Base-by-base conservation (phyloP, 2,113 vertebrate species). In the Aegotheles bennettii region DNA sequence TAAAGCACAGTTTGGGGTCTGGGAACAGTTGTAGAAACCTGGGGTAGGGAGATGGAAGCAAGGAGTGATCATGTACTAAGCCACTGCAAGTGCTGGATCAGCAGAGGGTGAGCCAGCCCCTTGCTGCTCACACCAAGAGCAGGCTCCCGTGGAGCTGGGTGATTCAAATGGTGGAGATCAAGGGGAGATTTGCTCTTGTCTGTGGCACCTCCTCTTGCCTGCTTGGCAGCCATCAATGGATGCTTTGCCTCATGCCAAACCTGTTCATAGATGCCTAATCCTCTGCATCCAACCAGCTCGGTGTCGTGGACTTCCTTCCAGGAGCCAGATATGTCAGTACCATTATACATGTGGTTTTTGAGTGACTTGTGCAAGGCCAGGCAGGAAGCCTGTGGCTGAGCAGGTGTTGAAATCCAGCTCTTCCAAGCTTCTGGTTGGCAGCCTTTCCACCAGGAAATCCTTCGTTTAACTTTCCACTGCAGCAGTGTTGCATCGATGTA, bases 341-440 rank as follows among this genome's bases (percentile, higher is more conserved):
- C 87, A 65, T 94, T 95, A 76, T 73, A 50, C 25, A 6, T 33
- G 74, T 74, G 65, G 65, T 53, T 82, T 88, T 60, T 93, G 89
- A 95, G 70, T 54, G 29, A 50, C 86, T 89, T 81, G 73, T 57
- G 69, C 89, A 87, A 91, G 64, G 56, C 64, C 86, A 87, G 68
- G 86, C 87, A 95, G 77, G 51, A 78, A 76, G 60, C 64, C 70
- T 63, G 71, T 84, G 80, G 71, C 83, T 88, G 78, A 93, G 86
- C 96, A 93, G 89, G 89, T 96, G 91, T 89, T 78, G 93, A 92
- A 96, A 96, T 80, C 43, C 69, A 73, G 31, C n/a, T 95, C 82
- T 91, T 82, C 48, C 50, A 88, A 77, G 87, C 76, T 86, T 90
- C 0, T 0, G 28, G 56, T 56, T 96, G 83, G 88, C 95, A 95